Evolutionary conservation across 2,888 invertebrate species (phyloP).

Genomic region (Bhutanitis thaidina): DNA sequence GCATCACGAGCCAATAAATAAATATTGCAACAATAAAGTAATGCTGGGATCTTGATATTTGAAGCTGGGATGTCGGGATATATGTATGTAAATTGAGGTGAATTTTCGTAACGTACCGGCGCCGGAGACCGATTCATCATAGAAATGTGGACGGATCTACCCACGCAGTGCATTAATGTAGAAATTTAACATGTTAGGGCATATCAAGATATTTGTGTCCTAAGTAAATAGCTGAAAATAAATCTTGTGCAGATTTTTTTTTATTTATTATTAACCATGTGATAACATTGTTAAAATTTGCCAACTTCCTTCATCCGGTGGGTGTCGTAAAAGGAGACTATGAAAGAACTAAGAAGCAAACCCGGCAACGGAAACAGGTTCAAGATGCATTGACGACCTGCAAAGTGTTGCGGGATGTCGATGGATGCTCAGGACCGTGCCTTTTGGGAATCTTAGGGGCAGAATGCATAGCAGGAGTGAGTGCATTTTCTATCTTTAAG

Average conservation of each 20-base stretch:
- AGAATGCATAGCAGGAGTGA: no score
- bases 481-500: no score
- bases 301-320: no score
- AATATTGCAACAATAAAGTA: constrained; percentile 50
- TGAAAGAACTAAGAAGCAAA: no score
- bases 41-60: constrained; percentile 42
- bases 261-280: no score
- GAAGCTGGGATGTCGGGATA: constrained; percentile 45
- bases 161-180: constrained; percentile 62
- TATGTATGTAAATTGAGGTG: constrained; percentile 64
- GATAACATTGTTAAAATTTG: no score
- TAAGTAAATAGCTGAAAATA: constrained; percentile 31
- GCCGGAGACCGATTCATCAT: constrained; percentile 72
- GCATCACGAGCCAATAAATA: constrained; percentile 62
- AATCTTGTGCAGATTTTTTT: neutral
- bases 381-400: no score
- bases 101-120: constrained; percentile 69
- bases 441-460: no score
- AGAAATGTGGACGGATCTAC: constrained; percentile 72
- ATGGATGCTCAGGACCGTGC: no score
- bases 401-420: no score
- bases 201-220: constrained; percentile 27
- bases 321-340: no score
- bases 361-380: no score
- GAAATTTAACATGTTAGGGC: constrained; percentile 49